Conservation (phyloP, 1,140 invertebrate genomes). For the Drosophila bocki region DNA sequence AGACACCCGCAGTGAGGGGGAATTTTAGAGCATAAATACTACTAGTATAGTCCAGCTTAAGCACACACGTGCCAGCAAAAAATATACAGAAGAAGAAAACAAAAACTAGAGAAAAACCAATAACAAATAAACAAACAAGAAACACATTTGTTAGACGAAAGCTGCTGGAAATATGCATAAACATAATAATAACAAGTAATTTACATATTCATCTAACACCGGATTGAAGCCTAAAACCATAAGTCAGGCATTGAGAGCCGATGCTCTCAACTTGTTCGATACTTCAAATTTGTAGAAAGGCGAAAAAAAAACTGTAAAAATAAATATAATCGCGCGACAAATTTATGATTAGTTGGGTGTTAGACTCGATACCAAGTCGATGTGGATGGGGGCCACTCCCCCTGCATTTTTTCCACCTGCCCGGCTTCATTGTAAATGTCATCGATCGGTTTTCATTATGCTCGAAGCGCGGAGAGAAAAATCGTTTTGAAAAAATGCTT, state of each 20-base stretch:
- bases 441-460: constrained; percentile 57
- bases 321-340: constrained; percentile 80
- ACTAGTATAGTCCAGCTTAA: constrained; percentile 35
- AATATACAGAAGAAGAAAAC: constrained; percentile 3
- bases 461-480: constrained; percentile 37
- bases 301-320: constrained; percentile 40
- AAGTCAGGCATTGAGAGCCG: constrained; percentile 58
- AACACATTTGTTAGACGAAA: constrained; percentile 50
- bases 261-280: constrained; percentile 28
- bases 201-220: constrained; percentile 72
- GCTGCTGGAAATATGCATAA: constrained; percentile 70
- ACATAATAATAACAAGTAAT: constrained; percentile 81
- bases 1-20: not conserved
- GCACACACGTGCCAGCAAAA: constrained; percentile 66
- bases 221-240: constrained; percentile 72
- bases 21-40: not conserved
- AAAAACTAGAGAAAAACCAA: constrained; percentile 20
- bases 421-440: constrained; percentile 46
- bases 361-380: constrained; percentile 1
- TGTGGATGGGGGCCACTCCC: constrained; percentile 3
- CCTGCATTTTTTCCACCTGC: constrained; percentile 34
- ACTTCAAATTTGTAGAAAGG: constrained; percentile 66
- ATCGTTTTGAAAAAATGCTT: constrained; percentile 64
- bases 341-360: constrained; percentile 75
- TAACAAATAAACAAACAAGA: constrained; percentile 57